Percentiles rank a stretch among this genome's conserved stretches.
These are phyloP conservation scores for Euwallacea similis DNA, from an alignment of 1,140 invertebrate genomes.

Conservation along the genomic window DNA sequence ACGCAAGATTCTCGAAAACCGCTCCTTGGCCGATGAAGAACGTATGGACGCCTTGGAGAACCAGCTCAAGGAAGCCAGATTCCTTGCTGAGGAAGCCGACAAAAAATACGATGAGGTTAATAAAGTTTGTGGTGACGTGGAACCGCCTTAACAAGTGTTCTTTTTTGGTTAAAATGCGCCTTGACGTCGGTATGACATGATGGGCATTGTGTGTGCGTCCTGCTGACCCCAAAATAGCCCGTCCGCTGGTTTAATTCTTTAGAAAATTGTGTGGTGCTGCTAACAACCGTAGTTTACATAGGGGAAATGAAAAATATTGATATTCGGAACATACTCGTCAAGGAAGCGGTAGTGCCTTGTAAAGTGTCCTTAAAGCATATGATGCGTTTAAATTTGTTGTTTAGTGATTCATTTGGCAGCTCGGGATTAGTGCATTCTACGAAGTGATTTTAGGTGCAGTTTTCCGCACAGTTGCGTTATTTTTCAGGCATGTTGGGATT, in stretches of 20 bases:
- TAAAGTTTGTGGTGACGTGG: conserved; percentile 38
- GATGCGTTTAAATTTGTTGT: too few species aligned
- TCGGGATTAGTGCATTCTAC: too few species aligned
- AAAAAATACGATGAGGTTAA: conserved; percentile 99
- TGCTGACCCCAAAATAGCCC: too few species aligned
- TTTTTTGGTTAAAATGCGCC: neutral
- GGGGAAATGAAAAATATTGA: conserved; percentile 22
- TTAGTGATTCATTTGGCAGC: too few species aligned
- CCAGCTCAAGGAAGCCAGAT: conserved; percentile 99
- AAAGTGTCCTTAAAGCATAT: too few species aligned
- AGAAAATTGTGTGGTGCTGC: neutral
- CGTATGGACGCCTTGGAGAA: conserved; percentile 98
- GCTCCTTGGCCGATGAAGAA: conserved; percentile 99
- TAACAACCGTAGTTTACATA: neutral
- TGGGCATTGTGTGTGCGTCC: neutral
- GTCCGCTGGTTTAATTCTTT: neutral
- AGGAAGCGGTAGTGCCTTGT: neutral
- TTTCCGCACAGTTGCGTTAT: too few species aligned
- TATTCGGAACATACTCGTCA: conserved; percentile 23
- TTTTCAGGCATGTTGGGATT: too few species aligned
- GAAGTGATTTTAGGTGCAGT: too few species aligned
- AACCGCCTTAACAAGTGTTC: conserved; percentile 25
- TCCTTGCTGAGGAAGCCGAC: conserved; percentile 99
- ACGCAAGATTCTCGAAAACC: conserved; percentile 99
- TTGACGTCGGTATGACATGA: neutral